Evolutionary conservation across 1,140 invertebrate genomes (phyloP), one percentile per base, ranked within the genome.

Genomic region (Oedothorax gibbosus): DNA sequence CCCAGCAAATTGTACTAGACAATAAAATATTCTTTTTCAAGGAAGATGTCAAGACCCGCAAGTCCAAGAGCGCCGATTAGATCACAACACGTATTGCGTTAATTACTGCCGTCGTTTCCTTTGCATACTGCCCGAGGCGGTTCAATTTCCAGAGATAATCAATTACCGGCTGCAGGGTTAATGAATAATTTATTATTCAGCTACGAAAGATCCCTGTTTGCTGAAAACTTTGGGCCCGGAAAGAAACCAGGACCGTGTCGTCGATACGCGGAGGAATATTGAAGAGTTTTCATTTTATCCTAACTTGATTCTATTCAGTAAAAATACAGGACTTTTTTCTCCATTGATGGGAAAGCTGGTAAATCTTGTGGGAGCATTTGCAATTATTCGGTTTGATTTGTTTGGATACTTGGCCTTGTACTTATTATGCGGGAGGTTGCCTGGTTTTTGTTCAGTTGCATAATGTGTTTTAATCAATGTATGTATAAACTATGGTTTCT

Each of bases 141-240:
- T 64, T 73, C 68, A 72, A 73, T 72, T 73, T 82, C 57, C 66
- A 64, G 69, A 73, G 68, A 82, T 82, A 82, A 82, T 82, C 80
- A 82, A 82, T 82, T 82, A 82, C 69, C 69, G 50, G 69, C 66
- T 64, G 80, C 21, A 73, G 80, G 35, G 69, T 73, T 73, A 73
- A 82, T 82, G 80, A 82, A 82, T 82, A 82, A 82, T 82, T 82
- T 73, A 82, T 82, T 73, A 73, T 82, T 72, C 69, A 53, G 80
- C 80, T 69, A 54, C 56, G 80, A 82, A 82, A 73, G 69, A 82
- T 73, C 80, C 69, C 73, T 82, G 68, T 82, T 82, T 72, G 64
- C 80, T 82, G 80, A 72, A 73, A 82, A 72, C 69, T 82, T 73
- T 62, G 68, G 72, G 72, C 69, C 18, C 69, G 53, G 68, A 69